These are phyloP conservation scores for Watsonalla cultraria DNA, from an alignment of 2,888 invertebrate genomes.

Conservation along the genomic window DNA sequence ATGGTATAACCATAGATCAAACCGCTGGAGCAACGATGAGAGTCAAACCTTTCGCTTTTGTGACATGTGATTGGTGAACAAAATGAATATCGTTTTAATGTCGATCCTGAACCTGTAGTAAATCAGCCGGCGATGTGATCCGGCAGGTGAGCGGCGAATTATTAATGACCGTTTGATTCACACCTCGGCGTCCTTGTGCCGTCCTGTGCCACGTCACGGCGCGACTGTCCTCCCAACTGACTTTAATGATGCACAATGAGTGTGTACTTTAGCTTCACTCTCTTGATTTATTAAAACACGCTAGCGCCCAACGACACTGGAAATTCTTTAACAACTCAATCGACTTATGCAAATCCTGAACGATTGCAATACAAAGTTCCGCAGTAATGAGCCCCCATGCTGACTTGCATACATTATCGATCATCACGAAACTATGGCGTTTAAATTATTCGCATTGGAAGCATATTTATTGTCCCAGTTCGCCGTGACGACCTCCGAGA, in stretches of 20 bases:
- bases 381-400: constrained; percentile 37
- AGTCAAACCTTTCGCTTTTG: background rate
- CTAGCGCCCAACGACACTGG: constrained; percentile 13
- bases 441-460: constrained; percentile 54
- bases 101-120: constrained; percentile 25
- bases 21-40: background rate
- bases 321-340: constrained; percentile 57
- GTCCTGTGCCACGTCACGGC: constrained; percentile 9
- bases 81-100: constrained; percentile 1
- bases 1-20: background rate
- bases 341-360: constrained; percentile 46
- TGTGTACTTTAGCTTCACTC: background rate
- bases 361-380: constrained; percentile 39
- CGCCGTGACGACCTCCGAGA: constrained; percentile 45
- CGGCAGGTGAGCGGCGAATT: constrained; percentile 51
- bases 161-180: constrained; percentile 52
- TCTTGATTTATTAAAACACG: constrained; percentile 2
- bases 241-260: constrained; percentile 2
- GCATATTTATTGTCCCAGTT: constrained; percentile 52
- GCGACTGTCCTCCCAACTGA: background rate
- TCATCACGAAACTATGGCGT: constrained; percentile 47
- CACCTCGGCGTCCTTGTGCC: constrained; percentile 25
- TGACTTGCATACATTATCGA: constrained; percentile 51
- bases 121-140: constrained; percentile 31
- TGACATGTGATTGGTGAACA: constrained; percentile 1